Evolutionary conservation across 2,888 invertebrate genomes (phyloP).

Genomic region (Alviniconcha strummeri): DNA sequence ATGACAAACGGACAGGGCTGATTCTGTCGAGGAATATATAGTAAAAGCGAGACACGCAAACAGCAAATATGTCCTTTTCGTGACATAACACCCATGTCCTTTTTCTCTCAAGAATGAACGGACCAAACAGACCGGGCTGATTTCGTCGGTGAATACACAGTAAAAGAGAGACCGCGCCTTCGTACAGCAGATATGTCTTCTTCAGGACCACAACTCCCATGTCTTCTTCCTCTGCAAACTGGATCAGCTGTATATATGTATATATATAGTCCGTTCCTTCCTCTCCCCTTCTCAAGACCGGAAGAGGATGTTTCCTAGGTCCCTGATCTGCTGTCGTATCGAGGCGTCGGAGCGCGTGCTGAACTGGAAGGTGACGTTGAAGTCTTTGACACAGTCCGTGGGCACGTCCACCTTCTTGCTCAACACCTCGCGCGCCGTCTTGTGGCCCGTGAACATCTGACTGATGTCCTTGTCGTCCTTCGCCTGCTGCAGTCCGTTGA

Average conservation of each 20-base stretch:
- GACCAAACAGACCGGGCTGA: too few species aligned
- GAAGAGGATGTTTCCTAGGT: constrained; percentile 60
- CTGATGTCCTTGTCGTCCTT: constrained; percentile 61
- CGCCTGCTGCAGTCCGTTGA: constrained; percentile 54
- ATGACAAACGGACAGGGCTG: too few species aligned
- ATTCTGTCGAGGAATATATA: too few species aligned
- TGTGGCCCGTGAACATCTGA: constrained; percentile 63
- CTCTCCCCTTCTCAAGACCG: constrained; percentile 34
- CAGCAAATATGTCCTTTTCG: too few species aligned
- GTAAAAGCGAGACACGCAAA: too few species aligned
- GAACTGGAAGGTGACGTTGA: constrained; percentile 64
- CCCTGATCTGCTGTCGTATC: constrained; percentile 55
- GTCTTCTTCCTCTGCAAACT: too few species aligned
- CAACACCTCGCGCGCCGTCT: constrained; percentile 56
- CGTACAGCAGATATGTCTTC: too few species aligned
- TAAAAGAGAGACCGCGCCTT: too few species aligned
- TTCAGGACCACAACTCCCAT: too few species aligned
- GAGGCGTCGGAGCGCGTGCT: constrained; percentile 58
- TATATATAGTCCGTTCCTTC: background rate
- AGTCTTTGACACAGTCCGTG: constrained; percentile 57
- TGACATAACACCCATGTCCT: too few species aligned
- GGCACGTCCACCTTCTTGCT: constrained; percentile 55
- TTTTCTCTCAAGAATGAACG: too few species aligned
- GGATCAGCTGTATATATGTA: background rate
- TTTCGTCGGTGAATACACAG: too few species aligned